Percentiles rank a stretch among this genome's conserved stretches.
phyloP scores from a whole-genome alignment of 2,888 invertebrate genomes.

The Phengaris arion region DNA sequence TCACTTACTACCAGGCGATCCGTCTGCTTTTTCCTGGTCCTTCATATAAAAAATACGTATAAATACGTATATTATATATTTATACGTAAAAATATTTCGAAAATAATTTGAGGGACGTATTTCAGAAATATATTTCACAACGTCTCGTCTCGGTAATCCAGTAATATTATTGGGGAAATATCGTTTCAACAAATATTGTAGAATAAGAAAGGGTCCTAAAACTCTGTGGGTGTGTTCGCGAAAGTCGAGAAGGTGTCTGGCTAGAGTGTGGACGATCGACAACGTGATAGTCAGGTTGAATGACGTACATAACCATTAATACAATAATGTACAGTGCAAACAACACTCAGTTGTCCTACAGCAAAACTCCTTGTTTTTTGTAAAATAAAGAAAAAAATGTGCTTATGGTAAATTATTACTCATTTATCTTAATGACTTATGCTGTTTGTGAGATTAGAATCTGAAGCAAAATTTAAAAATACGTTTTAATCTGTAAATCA shows the following conservation, averaged over 20 bases:
- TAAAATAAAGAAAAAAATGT: no score
- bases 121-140: constrained; percentile 37
- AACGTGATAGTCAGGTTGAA: constrained; percentile 39
- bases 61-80: no score
- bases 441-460: no score
- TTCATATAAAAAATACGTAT: no score
- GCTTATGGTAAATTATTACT: no score
- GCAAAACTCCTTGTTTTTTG: no score
- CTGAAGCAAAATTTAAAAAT: no score
- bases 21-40: no score
- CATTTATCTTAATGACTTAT: no score
- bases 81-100: no score
- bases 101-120: not conserved
- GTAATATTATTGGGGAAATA: constrained; percentile 41
- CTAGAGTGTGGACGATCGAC: constrained; percentile 43
- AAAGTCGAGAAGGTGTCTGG: constrained; percentile 43
- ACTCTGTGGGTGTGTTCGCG: constrained; percentile 47
- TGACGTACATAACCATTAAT: constrained; percentile 39
- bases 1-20: no score
- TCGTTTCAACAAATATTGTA: constrained; percentile 49
- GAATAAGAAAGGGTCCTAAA: constrained; percentile 41
- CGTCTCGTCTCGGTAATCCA: constrained; percentile 40
- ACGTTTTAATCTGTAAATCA: not conserved
- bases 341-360: no score
- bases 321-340: not conserved